These are phyloP conservation scores for Chaenocephalus aceratus DNA, from an alignment of 2,113 vertebrate genomes.

Conservation along the genomic window DNA sequence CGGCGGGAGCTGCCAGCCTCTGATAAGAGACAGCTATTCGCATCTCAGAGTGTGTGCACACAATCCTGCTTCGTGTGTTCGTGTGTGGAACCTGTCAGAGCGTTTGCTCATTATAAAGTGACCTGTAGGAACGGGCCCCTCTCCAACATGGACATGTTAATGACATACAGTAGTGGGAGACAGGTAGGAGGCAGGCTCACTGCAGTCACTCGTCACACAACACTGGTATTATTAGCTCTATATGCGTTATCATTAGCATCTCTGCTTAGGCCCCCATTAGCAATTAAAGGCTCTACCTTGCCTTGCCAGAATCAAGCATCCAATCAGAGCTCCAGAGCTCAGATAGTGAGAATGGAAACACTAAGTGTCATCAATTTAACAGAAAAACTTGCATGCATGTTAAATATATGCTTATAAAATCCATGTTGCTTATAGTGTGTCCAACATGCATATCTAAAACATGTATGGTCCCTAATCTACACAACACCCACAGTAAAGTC, in stretches of 20 bases:
- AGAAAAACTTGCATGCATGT: neutral
- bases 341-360: neutral
- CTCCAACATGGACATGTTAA: constrained; percentile 90
- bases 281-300: constrained; percentile 75
- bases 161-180: constrained; percentile 87
- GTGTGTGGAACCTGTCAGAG: constrained; percentile 86
- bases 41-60: constrained; percentile 74
- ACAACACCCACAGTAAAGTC: neutral
- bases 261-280: constrained; percentile 23
- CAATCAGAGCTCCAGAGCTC: constrained; percentile 15
- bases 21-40: constrained; percentile 91
- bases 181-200: constrained; percentile 87
- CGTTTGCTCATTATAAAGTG: constrained; percentile 93
- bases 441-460: neutral
- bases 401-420: neutral
- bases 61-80: constrained; percentile 29
- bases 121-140: constrained; percentile 88
- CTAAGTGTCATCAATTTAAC: neutral
- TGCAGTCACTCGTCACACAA: constrained; percentile 75
- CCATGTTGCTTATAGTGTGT: neutral
- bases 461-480: neutral
- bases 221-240: constrained; percentile 51
- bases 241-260: constrained; percentile 51
- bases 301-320: constrained; percentile 78
- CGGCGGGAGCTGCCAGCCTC: constrained; percentile 87